Evolutionary conservation across 2,797 vertebrate genomes (phyloP), one percentile per base, ranked within the genome.

Genomic region (Enteromius thamalakanensis): DNA sequence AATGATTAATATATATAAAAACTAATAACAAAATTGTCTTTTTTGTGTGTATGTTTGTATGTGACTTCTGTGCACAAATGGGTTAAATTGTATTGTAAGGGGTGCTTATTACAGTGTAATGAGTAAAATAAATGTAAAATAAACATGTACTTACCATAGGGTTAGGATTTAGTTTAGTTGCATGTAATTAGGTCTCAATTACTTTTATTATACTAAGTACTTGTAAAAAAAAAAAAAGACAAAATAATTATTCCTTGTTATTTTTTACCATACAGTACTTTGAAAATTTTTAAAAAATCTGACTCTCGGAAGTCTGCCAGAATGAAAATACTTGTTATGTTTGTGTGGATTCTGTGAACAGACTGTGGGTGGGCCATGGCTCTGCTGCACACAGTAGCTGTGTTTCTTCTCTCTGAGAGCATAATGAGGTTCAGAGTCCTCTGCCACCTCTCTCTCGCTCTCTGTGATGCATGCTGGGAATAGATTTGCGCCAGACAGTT

Each of bases 381-480:
- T 47, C 40, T 70, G 40, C 32, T 45, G 32, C 51, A 40, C 19
- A 55, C 51, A 55, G 51, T 40, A 77, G 60, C 60, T 40, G 21
- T 32, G 29, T 37, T 37, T 69, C 37, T 69, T 69, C n/a, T 45
- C 21, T n/a, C 67, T 14, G 11, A 40, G 21, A 69, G 37, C 40
- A 45, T 69, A 42, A 69, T 32, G 70, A 51, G 49, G 70, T 49
- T 71, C 70, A 32, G 70, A 32, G 45, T 34, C 32, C 62, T 65
- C 62, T 65, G 29, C 62, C 62, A 65, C 34, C 34, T 23, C 69
- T 32, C 70, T 72, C 8, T 62, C 11, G 4, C 76, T 26, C 45
- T 80, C 68, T 17, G n/a, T 75, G 17, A 14, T 76, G 55, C 55
- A 62, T 76, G 55, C 53, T 45, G 75, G 75, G n/a, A 49, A 64